A percentile compares a stretch with the other conserved stretches of the same genome.
phyloP scores from a whole-genome alignment of 2,888 invertebrate genomes.

The Lamproptera curius region DNA sequence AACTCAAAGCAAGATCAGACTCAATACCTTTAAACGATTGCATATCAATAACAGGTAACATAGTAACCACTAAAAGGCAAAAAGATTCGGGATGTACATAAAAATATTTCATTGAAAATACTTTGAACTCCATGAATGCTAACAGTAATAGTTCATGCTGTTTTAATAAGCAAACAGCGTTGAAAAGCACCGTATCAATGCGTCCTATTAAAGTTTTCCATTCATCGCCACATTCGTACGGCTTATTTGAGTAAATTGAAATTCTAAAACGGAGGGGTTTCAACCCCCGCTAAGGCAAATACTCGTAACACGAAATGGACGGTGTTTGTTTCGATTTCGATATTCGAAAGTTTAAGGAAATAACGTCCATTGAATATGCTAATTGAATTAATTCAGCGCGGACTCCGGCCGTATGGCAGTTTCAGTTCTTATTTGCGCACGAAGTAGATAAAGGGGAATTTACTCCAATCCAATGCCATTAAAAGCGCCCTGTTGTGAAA shows the following conservation, averaged over 20 bases:
- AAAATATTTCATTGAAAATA: no score
- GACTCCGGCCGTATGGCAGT: conserved; percentile 17
- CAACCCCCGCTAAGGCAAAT: conserved; percentile 10
- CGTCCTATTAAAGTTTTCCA: no score
- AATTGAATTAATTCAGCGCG: conserved; percentile 20
- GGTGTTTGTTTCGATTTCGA: conserved; percentile 16
- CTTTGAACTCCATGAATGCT: no score
- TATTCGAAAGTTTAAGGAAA: conserved; percentile 17
- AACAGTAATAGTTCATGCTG: no score
- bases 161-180: no score
- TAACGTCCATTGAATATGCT: conserved; percentile 19
- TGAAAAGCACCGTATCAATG: no score
- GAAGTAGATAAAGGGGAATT: conserved; percentile 16
- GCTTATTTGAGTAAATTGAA: not conserved
- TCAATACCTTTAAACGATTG: no score
- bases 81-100: no score
- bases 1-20: no score
- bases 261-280: not conserved
- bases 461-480: conserved; percentile 8
- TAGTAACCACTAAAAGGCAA: no score
- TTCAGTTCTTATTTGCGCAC: conserved; percentile 19
- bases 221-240: not conserved
- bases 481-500: conserved; percentile 11
- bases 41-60: no score
- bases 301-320: conserved; percentile 15